These are phyloP conservation scores for Nebria salina DNA, from an alignment of 2,888 invertebrate species.

Conservation along the genomic window DNA sequence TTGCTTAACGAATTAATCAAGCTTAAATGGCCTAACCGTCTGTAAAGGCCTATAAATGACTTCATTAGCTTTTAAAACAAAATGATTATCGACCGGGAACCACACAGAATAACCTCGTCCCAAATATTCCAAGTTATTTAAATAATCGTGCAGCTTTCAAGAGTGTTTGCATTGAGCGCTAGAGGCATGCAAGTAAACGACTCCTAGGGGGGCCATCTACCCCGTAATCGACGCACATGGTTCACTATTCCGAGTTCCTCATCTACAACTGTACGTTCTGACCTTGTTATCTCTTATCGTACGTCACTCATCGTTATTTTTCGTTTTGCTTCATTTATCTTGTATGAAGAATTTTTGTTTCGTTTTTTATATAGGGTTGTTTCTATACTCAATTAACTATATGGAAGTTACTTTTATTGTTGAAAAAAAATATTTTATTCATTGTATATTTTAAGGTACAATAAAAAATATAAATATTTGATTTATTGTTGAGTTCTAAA, in stretches of 20 bases:
- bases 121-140: not conserved
- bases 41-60: not conserved
- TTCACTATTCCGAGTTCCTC: not conserved
- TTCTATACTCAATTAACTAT: too few species aligned
- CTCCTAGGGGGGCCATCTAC: not conserved
- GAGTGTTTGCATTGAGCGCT: not conserved
- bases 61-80: not conserved
- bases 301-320: not conserved
- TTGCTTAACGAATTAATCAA: not conserved
- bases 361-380: too few species aligned
- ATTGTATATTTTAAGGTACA: too few species aligned
- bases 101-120: not conserved
- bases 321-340: too few species aligned
- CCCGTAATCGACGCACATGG: not conserved
- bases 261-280: not conserved
- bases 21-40: not conserved
- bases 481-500: too few species aligned
- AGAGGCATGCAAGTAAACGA: not conserved
- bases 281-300: not conserved
- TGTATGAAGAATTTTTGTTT: too few species aligned
- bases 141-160: slow-evolving; percentile 1
- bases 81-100: not conserved
- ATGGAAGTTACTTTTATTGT: too few species aligned
- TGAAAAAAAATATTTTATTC: too few species aligned
- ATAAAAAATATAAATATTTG: too few species aligned